phyloP scores from a whole-genome alignment of 2,797 vertebrate species.

The Melanotaenia boesemani region DNA sequence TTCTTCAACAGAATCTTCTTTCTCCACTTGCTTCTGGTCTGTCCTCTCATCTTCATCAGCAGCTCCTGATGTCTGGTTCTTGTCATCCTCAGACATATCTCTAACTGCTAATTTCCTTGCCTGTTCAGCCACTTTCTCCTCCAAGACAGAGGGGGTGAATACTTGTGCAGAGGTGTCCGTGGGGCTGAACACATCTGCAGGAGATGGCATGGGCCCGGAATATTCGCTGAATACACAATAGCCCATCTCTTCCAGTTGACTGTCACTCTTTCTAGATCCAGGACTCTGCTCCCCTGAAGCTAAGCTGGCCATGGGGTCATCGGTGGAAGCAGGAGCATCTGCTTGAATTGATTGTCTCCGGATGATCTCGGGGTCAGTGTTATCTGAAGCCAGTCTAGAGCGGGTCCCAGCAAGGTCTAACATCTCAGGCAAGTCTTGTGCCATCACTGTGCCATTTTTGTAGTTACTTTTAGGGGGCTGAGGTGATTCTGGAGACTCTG shows the following conservation, averaged over 20 bases:
- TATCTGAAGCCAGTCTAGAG: conserved; percentile 91
- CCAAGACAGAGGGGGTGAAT: conserved; percentile 81
- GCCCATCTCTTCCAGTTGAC: conserved; percentile 94
- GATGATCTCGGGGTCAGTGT: conserved; percentile 86
- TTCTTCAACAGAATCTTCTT: conserved; percentile 63
- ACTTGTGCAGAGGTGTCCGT: conserved; percentile 73
- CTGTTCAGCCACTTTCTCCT: conserved; percentile 81
- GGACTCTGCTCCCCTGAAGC: conserved; percentile 81
- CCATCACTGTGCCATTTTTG: conserved; percentile 93
- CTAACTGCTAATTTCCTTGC: conserved; percentile 72
- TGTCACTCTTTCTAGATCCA: conserved; percentile 84
- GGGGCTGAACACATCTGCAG: conserved; percentile 88
- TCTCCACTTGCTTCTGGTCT: conserved; percentile 55
- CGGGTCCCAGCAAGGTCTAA: conserved; percentile 92
- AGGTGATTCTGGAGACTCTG: conserved; percentile 86
- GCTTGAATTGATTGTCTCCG: conserved; percentile 87
- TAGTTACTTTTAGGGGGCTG: conserved; percentile 85
- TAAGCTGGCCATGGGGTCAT: conserved; percentile 79
- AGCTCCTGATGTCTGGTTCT: conserved; percentile 29
- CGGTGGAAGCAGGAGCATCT: conserved; percentile 74
- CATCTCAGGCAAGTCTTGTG: conserved; percentile 97
- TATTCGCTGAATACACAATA: conserved; percentile 99
- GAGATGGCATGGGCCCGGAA: conserved; percentile 96
- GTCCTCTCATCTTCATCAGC: conserved; percentile 47
- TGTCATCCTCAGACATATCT: conserved; percentile 72